Base-by-base conservation (phyloP, 2,888 invertebrate genomes). In the Amblyjoppa proteus region DNA sequence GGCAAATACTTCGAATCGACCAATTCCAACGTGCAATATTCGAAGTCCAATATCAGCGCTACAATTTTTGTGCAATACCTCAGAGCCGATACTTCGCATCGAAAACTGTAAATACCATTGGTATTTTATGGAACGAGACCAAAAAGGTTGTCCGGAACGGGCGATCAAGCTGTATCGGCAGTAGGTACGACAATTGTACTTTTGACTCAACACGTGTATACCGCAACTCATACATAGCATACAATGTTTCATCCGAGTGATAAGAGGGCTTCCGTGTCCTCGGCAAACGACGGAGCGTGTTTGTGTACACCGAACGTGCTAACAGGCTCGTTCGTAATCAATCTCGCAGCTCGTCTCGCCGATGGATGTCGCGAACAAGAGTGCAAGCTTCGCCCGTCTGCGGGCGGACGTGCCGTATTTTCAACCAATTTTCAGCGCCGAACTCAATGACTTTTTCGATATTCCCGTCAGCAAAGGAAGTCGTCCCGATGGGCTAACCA, bases 251-350 rank as follows among this genome's bases (percentile, higher is more conserved):
- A 38, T 20, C 53, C 56, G 56, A 56, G 56, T 73, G 34, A 73
- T 73, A 73, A 73, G 56, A 73, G 73, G 73, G 51, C 53, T 20
- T 38, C 38, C 73, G 73, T 56, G 73, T 56, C 56, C 16, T 16
- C 73, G 73, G 58, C 58, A 58, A 58, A 58, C 38, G 56, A 38
- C 53, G 56, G 9, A 56, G 73, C 56, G 25, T 34, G 38, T 56
- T 73, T 58, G 25, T 58, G 56, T 73, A 56, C 73, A 73, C 25
- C 34, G 56, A 73, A 73, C 56, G 73, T 28, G 73, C 56, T 53
- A 20, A 56, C 73, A 73, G 74, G 28, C 53, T 56, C 53, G 58
- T 38, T 74, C 25, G 58, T 61, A 74, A 74, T 74, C 58, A 74
- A 74, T 74, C 74, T 74, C 58, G 58, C 11, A 25, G 45, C 74